A percentile compares a stretch with the other conserved stretches of the same genome.
Conservation (phyloP, 1,140 invertebrate species). For the Danaus melanippus region DNA sequence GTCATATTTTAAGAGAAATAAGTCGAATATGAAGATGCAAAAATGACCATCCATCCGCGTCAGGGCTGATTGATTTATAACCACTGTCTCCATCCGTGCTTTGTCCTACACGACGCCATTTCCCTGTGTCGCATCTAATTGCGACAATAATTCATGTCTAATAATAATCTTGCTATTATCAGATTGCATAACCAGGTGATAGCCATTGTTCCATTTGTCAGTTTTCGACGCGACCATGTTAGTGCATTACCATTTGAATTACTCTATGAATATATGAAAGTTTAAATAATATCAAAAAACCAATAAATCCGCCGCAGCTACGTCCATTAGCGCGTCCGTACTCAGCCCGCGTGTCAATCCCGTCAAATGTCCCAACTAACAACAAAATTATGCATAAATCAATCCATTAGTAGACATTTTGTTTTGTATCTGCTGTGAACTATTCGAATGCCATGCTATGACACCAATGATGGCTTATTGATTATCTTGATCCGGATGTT, state of each 20-base stretch:
- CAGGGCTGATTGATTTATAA: constrained; percentile 48
- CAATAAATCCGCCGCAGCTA: too few species aligned
- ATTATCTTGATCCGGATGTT: constrained; percentile 33
- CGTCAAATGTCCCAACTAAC: too few species aligned
- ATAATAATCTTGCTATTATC: constrained; percentile 62
- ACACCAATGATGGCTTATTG: constrained; percentile 34
- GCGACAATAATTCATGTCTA: constrained; percentile 60
- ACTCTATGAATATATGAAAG: too few species aligned
- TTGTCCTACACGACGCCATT: constrained; percentile 33
- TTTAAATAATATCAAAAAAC: too few species aligned
- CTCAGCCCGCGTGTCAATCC: too few species aligned
- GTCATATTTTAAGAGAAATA: too few species aligned
- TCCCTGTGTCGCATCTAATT: constrained; percentile 53
- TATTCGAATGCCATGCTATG: constrained; percentile 4
- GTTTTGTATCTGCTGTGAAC: constrained; percentile 12
- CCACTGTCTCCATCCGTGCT: constrained; percentile 27
- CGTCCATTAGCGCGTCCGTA: too few species aligned
- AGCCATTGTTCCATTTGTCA: constrained; percentile 27
- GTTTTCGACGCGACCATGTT: not conserved
- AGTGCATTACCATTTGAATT: too few species aligned
- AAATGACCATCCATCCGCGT: constrained; percentile 1
- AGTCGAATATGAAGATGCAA: too few species aligned
- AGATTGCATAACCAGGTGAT: constrained; percentile 34
- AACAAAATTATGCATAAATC: constrained; percentile 3
- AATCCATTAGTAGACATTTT: constrained; percentile 16